These are phyloP conservation scores for Anguilla pacifica DNA, from an alignment of 2,797 vertebrate genomes.

Conservation along the genomic window DNA sequence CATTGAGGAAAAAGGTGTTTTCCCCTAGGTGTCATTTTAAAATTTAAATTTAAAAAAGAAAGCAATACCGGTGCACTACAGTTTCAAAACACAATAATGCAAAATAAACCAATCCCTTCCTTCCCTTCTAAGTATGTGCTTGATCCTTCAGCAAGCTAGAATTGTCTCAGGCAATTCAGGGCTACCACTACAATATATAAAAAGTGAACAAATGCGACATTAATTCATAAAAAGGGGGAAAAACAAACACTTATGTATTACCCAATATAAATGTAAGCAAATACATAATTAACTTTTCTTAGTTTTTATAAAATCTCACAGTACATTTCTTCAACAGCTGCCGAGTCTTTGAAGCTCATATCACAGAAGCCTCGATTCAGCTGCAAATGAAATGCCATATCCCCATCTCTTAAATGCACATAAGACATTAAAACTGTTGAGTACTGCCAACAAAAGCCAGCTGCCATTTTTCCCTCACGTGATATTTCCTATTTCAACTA, in stretches of 20 bases:
- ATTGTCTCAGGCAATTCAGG: not conserved
- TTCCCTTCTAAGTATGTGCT: not conserved
- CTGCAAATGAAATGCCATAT: slow-evolving; percentile 63
- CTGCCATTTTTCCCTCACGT: slow-evolving; percentile 66
- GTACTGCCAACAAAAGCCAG: slow-evolving; percentile 74
- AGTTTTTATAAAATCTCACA: not conserved
- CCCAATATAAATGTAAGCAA: not conserved
- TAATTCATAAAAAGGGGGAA: not conserved
- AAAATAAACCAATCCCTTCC: not conserved
- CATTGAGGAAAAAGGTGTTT: not conserved
- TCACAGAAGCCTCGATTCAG: slow-evolving; percentile 64
- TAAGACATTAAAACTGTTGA: slow-evolving; percentile 68
- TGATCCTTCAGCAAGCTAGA: slow-evolving; percentile 7
- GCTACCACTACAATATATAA: not conserved
- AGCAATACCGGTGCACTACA: not conserved
- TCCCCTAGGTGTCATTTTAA: not conserved
- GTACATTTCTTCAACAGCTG: slow-evolving; percentile 60
- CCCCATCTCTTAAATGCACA: slow-evolving; percentile 70
- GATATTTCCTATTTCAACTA: slow-evolving; percentile 54
- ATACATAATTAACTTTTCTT: not conserved
- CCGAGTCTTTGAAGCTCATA: slow-evolving; percentile 68
- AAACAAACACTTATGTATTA: not conserved
- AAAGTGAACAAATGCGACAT: not conserved
- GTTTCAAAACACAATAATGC: slow-evolving; percentile 2
- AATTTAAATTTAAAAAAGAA: not conserved